These are phyloP conservation scores for Seriola aureovittata DNA, from an alignment of 2,113 vertebrate genomes.

Conservation along the genomic window DNA sequence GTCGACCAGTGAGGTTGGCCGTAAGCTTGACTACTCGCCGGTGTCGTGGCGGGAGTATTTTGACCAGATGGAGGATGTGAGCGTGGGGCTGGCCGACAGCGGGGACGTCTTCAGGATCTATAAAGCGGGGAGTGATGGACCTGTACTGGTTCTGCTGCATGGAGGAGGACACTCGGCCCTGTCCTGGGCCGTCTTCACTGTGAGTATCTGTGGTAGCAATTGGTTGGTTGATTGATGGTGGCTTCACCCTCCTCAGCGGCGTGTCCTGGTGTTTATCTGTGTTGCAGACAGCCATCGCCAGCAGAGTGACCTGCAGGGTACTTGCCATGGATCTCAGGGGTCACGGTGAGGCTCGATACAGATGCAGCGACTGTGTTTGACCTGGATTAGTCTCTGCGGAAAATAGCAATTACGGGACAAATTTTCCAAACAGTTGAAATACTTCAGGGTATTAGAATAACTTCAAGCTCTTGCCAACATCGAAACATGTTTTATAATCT, in stretches of 20 bases:
- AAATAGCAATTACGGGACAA: too few relatives aligned
- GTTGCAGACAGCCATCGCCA: conserved; percentile 71
- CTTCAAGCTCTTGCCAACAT: too few relatives aligned
- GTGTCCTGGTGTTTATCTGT: not conserved
- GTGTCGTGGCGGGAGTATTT: conserved; percentile 81
- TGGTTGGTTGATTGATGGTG: too few relatives aligned
- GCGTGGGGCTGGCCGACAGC: conserved; percentile 66
- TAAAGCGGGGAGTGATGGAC: conserved; percentile 70
- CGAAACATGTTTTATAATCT: too few relatives aligned
- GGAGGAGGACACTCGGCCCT: conserved; percentile 80
- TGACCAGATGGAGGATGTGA: conserved; percentile 80
- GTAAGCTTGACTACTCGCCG: conserved; percentile 72
- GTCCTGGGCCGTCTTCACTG: conserved; percentile 82
- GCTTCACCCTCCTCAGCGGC: too few relatives aligned
- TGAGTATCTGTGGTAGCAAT: conserved; percentile 23
- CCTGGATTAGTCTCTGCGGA: too few relatives aligned
- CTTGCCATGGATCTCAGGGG: conserved; percentile 82
- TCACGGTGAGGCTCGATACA: conserved; percentile 70
- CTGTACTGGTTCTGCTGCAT: conserved; percentile 79
- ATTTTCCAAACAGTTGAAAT: too few relatives aligned
- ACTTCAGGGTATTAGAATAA: too few relatives aligned
- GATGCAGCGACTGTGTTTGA: too few relatives aligned
- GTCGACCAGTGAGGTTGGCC: conserved; percentile 50
- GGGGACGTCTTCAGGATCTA: conserved; percentile 77
- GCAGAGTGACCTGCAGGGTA: conserved; percentile 76